phyloP scores from a whole-genome alignment of 1,140 invertebrate genomes.

The Cydia strobilella region DNA sequence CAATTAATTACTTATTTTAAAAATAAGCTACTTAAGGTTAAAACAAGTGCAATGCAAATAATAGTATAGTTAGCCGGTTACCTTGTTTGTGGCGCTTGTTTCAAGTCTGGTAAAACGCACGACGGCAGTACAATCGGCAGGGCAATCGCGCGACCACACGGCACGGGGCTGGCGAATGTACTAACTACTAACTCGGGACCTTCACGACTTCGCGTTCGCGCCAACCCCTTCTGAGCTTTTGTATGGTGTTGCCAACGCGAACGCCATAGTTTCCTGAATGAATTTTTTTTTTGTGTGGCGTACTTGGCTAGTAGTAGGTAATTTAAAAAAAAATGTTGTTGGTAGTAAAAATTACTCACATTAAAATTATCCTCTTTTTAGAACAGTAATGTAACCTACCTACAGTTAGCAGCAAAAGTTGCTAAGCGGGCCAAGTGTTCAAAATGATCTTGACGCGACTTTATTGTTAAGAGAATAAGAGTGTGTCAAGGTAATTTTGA shows the following conservation, averaged over 20 bases:
- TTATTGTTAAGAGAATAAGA: no score
- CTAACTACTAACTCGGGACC: background rate
- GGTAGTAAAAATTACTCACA: no score
- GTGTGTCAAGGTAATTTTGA: no score
- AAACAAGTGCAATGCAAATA: background rate
- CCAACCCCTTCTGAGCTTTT: conserved; percentile 2
- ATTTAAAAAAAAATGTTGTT: no score
- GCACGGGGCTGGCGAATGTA: background rate
- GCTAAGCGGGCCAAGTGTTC: no score
- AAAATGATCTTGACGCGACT: no score
- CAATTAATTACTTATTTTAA: no score
- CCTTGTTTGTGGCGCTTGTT: background rate
- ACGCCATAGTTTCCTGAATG: background rate
- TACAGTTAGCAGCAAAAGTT: no score
- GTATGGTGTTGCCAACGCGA: background rate
- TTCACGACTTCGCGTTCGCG: background rate
- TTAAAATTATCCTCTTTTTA: no score
- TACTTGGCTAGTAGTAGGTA: no score
- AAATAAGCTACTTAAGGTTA: no score
- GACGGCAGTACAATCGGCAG: background rate
- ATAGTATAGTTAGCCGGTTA: background rate
- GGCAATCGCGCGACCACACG: background rate
- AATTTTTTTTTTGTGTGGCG: background rate
- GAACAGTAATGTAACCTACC: no score
- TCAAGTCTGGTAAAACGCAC: background rate